These are phyloP conservation scores for Chaetogeoica ovagalla DNA, from an alignment of 2,888 invertebrate genomes.

Conservation along the genomic window DNA sequence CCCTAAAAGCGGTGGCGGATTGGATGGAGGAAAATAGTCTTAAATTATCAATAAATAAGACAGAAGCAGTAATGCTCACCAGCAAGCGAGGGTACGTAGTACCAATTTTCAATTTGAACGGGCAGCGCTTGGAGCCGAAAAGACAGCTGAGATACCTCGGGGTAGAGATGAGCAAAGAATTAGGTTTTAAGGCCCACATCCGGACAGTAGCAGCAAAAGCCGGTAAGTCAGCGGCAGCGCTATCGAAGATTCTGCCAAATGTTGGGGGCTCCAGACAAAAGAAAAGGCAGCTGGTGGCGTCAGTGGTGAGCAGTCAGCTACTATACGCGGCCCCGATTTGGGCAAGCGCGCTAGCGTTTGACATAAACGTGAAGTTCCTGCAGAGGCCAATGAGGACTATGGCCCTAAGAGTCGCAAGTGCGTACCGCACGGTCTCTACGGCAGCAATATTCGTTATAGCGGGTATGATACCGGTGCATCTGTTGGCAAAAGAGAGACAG, in stretches of 20 bases:
- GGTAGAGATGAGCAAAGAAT: too few relatives aligned
- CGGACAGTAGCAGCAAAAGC: neutral
- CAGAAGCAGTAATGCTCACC: too few relatives aligned
- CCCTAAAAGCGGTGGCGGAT: too few relatives aligned
- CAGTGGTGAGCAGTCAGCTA: neutral
- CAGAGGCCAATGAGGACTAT: neutral
- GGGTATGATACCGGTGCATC: neutral
- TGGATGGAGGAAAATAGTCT: too few relatives aligned
- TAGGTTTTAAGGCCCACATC: too few relatives aligned
- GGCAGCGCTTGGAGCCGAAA: too few relatives aligned
- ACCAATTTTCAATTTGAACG: too few relatives aligned
- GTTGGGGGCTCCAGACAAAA: neutral
- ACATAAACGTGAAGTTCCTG: neutral
- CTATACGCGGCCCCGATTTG: too few relatives aligned
- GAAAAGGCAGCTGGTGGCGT: neutral
- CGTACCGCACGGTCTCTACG: neutral
- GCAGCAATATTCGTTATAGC: neutral
- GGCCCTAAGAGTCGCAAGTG: neutral
- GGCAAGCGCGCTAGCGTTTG: neutral
- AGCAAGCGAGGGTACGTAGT: too few relatives aligned
- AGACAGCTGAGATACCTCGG: too few relatives aligned
- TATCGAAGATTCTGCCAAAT: neutral
- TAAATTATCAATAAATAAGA: too few relatives aligned
- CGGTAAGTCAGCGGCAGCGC: neutral
- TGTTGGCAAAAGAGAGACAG: too few relatives aligned